Evolutionary conservation across 2,113 vertebrate species (phyloP), one percentile per base, ranked within the genome.

Genomic region (Corythornis cristatus): DNA sequence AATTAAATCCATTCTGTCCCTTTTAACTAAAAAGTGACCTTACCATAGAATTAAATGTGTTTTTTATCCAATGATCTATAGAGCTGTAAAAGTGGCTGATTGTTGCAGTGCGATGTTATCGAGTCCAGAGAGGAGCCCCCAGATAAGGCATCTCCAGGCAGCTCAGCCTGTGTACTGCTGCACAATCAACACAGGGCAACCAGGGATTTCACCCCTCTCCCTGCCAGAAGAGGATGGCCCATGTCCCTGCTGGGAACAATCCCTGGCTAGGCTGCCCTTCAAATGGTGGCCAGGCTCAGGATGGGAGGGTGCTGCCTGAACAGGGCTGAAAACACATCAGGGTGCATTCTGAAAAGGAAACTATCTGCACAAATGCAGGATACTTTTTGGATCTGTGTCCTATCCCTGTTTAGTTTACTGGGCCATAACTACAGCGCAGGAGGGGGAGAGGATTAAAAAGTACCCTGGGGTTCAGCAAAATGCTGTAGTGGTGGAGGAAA

Each of bases 11-110:
- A 2, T 96, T 89, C 94, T 91, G 91, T 95, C 85, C 95, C 87
- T 95, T 95, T 96, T 91, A 94, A 96, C 64, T 95, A 93, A 96
- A 95, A 96, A 93, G 95, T 96, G 94, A 96, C 95, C 95, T 95
- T 92, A 93, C 89, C 79, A 21, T 86, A 80, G 96, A 96, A 95
- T 89, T 96, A 94, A 88, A 91, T 93, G 94, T 94, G 91, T 1
- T 60, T 95, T 94, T 91, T 83, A 67, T 83, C 82, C 85, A 15
- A 72, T 96, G 94, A 96, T 95, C 68, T 94, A 83, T 83, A 57
- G 89, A 72, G 95, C 82, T 83, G 89, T 94, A 89, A 89, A 96
- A 93, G 65, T 35, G 43, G 78, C 48, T 88, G 93, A 77, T 74
- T 28, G 82, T 88, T 75, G 75, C 91, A 62, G 46, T 26, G 43